Conservation (phyloP, 2,797 vertebrate species). For the Pristis pectinata region DNA sequence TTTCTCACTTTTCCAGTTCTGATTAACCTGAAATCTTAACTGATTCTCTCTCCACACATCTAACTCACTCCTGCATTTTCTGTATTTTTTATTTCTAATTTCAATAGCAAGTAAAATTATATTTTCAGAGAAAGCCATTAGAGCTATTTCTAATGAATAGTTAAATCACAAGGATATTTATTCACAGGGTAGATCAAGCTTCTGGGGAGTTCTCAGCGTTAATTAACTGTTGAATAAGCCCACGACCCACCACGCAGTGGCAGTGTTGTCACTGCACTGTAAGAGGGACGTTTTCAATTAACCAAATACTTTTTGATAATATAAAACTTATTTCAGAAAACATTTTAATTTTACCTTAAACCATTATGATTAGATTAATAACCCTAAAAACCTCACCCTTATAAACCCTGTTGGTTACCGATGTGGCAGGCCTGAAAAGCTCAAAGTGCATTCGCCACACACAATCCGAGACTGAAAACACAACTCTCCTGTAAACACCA, state of each 20-base stretch:
- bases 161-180: not conserved
- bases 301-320: not conserved
- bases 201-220: no score
- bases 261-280: not conserved
- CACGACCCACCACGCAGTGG: no score
- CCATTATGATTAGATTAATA: not conserved
- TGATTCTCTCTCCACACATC: no score
- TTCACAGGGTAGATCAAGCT: not conserved
- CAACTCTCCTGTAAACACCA: not conserved
- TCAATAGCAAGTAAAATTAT: not conserved
- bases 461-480: not conserved
- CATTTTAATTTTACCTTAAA: not conserved
- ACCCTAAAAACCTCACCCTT: not conserved
- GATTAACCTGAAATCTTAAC: no score
- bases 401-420: not conserved
- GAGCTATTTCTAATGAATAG: not conserved
- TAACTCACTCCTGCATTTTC: no score
- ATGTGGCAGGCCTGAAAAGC: not conserved
- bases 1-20: no score
- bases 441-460: not conserved
- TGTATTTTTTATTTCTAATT: not conserved
- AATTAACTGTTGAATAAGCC: not conserved
- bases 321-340: not conserved
- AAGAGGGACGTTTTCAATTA: not conserved
- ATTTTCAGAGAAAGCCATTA: not conserved